These are phyloP conservation scores for Cinclus cinclus DNA, from an alignment of 2,113 vertebrate genomes.

Conservation along the genomic window DNA sequence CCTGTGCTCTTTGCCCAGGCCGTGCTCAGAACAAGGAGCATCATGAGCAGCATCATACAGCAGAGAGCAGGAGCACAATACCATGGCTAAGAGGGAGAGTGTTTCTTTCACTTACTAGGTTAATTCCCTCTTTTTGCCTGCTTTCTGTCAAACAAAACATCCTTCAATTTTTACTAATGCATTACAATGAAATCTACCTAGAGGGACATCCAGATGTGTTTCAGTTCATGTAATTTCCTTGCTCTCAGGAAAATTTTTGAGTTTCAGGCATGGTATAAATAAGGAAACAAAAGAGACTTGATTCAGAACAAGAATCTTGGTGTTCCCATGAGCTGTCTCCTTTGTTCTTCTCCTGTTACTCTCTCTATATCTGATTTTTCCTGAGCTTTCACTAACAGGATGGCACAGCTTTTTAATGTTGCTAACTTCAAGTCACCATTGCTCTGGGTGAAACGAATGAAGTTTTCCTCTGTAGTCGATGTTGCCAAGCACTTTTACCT, in stretches of 20 bases:
- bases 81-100: not conserved
- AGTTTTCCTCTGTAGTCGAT: not conserved
- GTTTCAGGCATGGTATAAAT: not conserved
- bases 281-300: not conserved
- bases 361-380: not conserved
- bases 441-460: not conserved
- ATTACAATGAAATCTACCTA: not conserved
- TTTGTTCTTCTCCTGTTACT: not conserved
- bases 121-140: not conserved
- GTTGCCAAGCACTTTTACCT: not conserved
- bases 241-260: not conserved
- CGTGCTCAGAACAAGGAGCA: not conserved
- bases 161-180: not conserved
- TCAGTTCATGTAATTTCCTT: constrained; percentile 4
- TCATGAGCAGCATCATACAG: not conserved
- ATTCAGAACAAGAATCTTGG: not conserved
- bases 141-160: constrained; percentile 14
- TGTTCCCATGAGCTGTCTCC: not conserved
- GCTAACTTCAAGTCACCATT: not conserved
- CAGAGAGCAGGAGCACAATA: not conserved
- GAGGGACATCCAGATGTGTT: constrained; percentile 10
- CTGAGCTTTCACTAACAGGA: not conserved
- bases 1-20: not conserved
- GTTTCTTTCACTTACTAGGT: not conserved
- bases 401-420: not conserved